Evolutionary conservation across 2,888 invertebrate genomes (phyloP).

Genomic region (Dicyrtomina minuta): DNA sequence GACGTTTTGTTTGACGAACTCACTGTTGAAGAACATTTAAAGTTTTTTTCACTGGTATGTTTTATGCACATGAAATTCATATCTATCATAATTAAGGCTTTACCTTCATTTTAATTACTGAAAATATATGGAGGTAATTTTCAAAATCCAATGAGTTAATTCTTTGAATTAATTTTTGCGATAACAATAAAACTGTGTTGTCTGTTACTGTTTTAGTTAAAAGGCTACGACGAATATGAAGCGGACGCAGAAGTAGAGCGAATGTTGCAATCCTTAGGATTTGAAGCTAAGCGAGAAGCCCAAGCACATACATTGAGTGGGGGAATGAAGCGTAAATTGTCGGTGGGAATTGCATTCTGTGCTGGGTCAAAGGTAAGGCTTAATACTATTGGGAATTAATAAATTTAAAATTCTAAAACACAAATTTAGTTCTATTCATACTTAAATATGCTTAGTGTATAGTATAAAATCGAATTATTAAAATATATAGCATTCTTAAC

Average conservation of each 20-base stretch:
- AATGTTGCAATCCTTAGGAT: slow-evolving; percentile 65
- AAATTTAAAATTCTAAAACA: not conserved
- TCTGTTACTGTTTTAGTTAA: slow-evolving; percentile 60
- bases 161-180: not conserved
- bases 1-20: slow-evolving; percentile 80
- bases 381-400: not conserved
- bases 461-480: too few species aligned
- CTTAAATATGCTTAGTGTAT: too few species aligned
- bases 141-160: too few species aligned
- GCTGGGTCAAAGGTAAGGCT: slow-evolving; percentile 60
- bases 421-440: too few species aligned
- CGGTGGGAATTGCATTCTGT: slow-evolving; percentile 80
- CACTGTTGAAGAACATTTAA: slow-evolving; percentile 77
- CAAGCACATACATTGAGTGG: slow-evolving; percentile 73
- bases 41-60: slow-evolving; percentile 73
- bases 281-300: slow-evolving; percentile 66
- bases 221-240: slow-evolving; percentile 61
- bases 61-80: not conserved
- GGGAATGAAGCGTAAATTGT: slow-evolving; percentile 89
- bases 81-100: not conserved
- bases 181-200: not conserved
- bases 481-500: too few species aligned
- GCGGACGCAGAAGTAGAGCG: slow-evolving; percentile 61
- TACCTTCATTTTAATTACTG: not conserved
- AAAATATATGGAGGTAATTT: not conserved